These are phyloP conservation scores for Paraescarpia echinospica DNA, from an alignment of 1,140 invertebrate genomes.

Conservation along the genomic window DNA sequence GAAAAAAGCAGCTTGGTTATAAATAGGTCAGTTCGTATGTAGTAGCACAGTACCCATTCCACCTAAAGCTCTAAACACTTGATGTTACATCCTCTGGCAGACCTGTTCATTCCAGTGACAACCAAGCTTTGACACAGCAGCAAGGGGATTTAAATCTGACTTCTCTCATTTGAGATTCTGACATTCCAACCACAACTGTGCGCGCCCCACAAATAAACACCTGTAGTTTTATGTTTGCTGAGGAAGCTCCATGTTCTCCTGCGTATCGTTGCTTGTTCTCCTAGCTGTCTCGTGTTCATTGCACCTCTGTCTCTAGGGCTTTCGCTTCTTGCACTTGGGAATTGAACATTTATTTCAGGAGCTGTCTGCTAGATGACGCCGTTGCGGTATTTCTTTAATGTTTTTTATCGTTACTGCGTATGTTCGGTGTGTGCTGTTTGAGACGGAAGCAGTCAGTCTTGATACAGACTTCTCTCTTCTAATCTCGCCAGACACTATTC, in stretches of 20 bases:
- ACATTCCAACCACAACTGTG: too few relatives aligned
- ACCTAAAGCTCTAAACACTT: too few relatives aligned
- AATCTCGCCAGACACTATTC: conserved; percentile 7
- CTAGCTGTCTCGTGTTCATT: not conserved
- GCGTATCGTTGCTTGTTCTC: not conserved
- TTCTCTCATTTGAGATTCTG: too few relatives aligned
- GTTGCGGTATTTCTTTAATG: conserved; percentile 1
- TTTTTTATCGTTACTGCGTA: not conserved
- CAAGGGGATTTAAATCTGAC: too few relatives aligned
- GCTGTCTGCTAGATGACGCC: not conserved
- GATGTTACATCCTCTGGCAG: too few relatives aligned
- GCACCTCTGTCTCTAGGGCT: not conserved
- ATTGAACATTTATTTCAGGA: not conserved
- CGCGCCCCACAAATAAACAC: too few relatives aligned
- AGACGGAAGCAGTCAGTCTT: not conserved
- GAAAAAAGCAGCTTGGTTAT: too few relatives aligned
- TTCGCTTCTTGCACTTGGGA: not conserved
- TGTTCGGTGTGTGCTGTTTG: not conserved
- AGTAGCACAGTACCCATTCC: too few relatives aligned
- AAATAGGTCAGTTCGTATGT: too few relatives aligned
- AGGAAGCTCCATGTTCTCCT: not conserved
- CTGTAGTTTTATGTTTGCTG: not conserved
- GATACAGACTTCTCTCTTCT: not conserved
- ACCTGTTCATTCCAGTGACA: too few relatives aligned
- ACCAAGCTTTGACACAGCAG: too few relatives aligned